Evolutionary conservation across 2,113 vertebrate species (phyloP).

Genomic region (Notechis scutatus): DNA sequence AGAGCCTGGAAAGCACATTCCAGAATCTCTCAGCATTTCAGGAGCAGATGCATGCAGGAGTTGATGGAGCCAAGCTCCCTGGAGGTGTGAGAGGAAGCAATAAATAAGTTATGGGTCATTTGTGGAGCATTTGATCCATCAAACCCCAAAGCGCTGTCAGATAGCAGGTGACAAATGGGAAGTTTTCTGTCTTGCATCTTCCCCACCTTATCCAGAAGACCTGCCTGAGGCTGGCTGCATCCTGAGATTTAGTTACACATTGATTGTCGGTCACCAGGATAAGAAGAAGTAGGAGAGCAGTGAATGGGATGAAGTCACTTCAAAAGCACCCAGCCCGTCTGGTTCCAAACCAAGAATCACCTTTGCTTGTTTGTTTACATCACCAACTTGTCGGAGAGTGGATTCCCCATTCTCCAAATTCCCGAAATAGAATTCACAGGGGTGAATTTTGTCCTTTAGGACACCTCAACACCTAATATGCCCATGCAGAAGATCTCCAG

Average conservation of each 20-base stretch:
- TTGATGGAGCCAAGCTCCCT: background rate
- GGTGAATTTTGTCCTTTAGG: background rate
- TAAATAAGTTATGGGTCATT: background rate
- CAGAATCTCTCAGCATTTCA: background rate
- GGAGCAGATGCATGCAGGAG: background rate
- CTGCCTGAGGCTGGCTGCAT: background rate
- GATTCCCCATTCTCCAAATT: background rate
- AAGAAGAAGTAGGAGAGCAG: background rate
- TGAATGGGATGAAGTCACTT: background rate
- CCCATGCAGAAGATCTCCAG: background rate
- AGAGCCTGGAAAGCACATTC: background rate
- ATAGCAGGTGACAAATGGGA: background rate
- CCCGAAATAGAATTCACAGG: background rate
- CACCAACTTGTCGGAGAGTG: background rate
- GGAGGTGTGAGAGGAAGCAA: background rate
- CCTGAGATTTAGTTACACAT: background rate
- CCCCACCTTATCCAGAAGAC: background rate
- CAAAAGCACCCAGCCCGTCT: background rate
- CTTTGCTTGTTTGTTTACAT: background rate
- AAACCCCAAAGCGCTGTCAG: background rate
- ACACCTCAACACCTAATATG: background rate
- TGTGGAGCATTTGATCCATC: background rate
- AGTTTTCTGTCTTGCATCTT: background rate
- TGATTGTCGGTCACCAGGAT: background rate
- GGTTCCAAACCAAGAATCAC: background rate